Conservation (phyloP, 2,113 vertebrate species). For the Tinamus guttatus region DNA sequence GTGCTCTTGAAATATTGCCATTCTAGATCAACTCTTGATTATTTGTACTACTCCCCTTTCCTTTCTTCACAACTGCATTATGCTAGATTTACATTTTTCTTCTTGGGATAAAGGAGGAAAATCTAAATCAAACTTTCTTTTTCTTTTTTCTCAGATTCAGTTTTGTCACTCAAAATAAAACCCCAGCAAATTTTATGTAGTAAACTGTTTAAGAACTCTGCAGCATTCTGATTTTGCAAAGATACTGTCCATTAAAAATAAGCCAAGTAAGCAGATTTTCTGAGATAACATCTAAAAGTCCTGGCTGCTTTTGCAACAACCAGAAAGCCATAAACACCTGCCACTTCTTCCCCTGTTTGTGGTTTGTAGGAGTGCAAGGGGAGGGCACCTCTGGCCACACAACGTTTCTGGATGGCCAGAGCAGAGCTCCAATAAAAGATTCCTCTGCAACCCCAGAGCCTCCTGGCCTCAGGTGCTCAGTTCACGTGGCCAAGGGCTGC, state of each 20-base stretch:
- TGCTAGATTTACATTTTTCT: background rate
- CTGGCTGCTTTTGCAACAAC: background rate
- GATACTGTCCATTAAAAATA: background rate
- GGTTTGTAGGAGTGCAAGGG: too few species aligned
- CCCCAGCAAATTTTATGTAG: too few species aligned
- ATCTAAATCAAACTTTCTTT: background rate
- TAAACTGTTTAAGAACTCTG: background rate
- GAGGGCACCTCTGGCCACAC: background rate
- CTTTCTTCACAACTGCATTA: too few species aligned
- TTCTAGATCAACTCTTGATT: background rate
- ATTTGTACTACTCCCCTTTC: too few species aligned
- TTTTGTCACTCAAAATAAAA: background rate
- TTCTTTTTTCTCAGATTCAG: background rate
- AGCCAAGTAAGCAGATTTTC: background rate
- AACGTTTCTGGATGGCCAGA: too few species aligned
- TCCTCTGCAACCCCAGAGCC: too few species aligned
- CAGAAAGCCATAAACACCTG: background rate
- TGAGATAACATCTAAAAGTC: background rate
- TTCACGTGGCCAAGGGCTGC: too few species aligned
- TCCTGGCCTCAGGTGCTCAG: too few species aligned
- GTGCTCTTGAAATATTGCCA: background rate
- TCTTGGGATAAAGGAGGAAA: background rate
- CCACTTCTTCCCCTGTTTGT: too few species aligned
- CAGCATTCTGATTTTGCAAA: background rate
- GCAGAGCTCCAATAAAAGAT: background rate